phyloP scores from a whole-genome alignment of 2,113 vertebrate species.

The Shinisaurus crocodilurus region DNA sequence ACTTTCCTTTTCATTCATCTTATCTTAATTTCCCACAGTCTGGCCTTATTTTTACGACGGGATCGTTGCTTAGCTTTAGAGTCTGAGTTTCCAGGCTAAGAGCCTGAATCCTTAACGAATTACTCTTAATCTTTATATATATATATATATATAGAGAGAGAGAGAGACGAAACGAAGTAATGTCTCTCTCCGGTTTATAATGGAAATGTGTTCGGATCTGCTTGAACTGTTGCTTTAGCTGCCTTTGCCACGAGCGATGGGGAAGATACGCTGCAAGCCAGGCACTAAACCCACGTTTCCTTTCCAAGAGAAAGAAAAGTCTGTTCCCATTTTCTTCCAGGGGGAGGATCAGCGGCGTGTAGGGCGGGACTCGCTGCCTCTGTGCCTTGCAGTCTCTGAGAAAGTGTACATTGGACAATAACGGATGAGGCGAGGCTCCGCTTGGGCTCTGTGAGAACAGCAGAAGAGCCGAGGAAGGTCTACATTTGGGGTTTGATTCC shows the following conservation, averaged over 20 bases:
- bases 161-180: not conserved
- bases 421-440: not conserved
- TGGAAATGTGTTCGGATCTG: not conserved
- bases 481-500: not conserved
- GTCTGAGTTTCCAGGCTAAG: not conserved
- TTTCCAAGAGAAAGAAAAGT: not conserved
- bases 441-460: not conserved
- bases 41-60: not conserved
- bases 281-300: not conserved
- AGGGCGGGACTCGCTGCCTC: not conserved
- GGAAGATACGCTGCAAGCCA: not conserved
- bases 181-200: not conserved
- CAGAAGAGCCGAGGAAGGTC: not conserved
- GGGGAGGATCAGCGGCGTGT: not conserved
- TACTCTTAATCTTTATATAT: not conserved
- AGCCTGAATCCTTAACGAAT: not conserved
- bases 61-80: not conserved
- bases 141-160: not conserved
- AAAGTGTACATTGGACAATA: not conserved
- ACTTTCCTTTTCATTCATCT: not conserved
- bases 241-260: not conserved
- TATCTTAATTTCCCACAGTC: not conserved
- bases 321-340: not conserved
- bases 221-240: not conserved
- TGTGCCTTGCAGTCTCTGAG: not conserved